Evolutionary conservation across 2,888 invertebrate genomes (phyloP).

Genomic region (Venusia cambrica): DNA sequence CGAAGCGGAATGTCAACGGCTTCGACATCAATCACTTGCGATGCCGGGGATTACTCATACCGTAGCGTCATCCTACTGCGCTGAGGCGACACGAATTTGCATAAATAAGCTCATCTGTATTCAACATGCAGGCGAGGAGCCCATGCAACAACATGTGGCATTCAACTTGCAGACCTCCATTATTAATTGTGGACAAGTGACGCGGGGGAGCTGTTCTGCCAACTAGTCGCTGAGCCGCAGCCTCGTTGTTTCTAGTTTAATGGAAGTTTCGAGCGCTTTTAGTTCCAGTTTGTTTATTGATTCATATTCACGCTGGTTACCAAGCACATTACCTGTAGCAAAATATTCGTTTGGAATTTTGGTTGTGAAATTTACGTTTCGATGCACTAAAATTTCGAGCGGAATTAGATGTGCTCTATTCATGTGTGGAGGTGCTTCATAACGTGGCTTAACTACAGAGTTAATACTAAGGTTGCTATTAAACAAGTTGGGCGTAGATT

Average conservation of each 20-base stretch:
- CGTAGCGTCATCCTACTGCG: slow-evolving; percentile 57
- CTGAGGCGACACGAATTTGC: slow-evolving; percentile 65
- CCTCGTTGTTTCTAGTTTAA: slow-evolving; percentile 58
- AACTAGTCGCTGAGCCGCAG: slow-evolving; percentile 37
- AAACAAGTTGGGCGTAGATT: slow-evolving; percentile 77
- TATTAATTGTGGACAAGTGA: slow-evolving; percentile 75
- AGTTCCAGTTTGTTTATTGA: slow-evolving; percentile 47
- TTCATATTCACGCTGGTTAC: slow-evolving; percentile 40
- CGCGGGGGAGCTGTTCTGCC: slow-evolving; percentile 51
- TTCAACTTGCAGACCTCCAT: slow-evolving; percentile 74
- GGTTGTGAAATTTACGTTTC: slow-evolving; percentile 22
- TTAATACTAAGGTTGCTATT: slow-evolving; percentile 69
- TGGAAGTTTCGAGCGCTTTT: slow-evolving; percentile 48
- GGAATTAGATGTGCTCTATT: slow-evolving; percentile 9
- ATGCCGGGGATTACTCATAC: slow-evolving; percentile 63
- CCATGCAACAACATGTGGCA: slow-evolving; percentile 76
- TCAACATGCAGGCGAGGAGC: slow-evolving; percentile 67
- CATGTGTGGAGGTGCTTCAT: slow-evolving; percentile 39
- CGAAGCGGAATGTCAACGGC: slow-evolving; percentile 58
- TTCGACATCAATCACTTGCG: slow-evolving; percentile 71
- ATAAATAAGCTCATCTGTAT: slow-evolving; percentile 78
- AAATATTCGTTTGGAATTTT: slow-evolving; percentile 5
- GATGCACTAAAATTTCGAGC: slow-evolving; percentile 32
- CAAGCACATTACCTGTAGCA: slow-evolving; percentile 27
- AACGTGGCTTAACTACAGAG: slow-evolving; percentile 70